These are phyloP conservation scores for Picathartes gymnocephalus DNA, from an alignment of 2,113 vertebrate genomes.

Conservation along the genomic window DNA sequence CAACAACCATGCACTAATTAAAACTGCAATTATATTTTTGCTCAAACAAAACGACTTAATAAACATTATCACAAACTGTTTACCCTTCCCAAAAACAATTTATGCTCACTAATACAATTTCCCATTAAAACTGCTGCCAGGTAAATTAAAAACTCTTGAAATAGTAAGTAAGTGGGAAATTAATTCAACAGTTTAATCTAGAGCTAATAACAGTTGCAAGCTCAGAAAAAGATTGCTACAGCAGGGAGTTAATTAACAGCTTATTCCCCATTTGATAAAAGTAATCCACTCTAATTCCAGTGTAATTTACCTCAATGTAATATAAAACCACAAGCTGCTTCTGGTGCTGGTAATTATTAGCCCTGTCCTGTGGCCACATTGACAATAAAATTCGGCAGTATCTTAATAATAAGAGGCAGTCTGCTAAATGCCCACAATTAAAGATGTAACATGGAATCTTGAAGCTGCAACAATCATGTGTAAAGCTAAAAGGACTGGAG, in stretches of 20 bases:
- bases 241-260: conserved; percentile 89
- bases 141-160: conserved; percentile 87
- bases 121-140: conserved; percentile 85
- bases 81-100: conserved; percentile 80
- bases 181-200: conserved; percentile 88
- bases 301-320: conserved; percentile 89
- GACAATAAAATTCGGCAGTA: conserved; percentile 74
- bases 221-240: conserved; percentile 84
- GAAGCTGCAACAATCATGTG: not conserved
- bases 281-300: conserved; percentile 86
- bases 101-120: conserved; percentile 83
- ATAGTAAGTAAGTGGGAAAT: conserved; percentile 87
- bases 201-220: conserved; percentile 83
- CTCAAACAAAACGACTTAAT: conserved; percentile 81
- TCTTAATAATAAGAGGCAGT: conserved; percentile 67
- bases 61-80: conserved; percentile 83
- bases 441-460: conserved; percentile 62
- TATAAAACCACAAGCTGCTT: conserved; percentile 86
- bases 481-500: not conserved
- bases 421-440: conserved; percentile 71
- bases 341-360: conserved; percentile 80
- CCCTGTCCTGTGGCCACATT: conserved; percentile 75
- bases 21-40: conserved; percentile 81
- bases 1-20: conserved; percentile 77
- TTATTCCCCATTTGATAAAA: conserved; percentile 89